A percentile compares a stretch with the other conserved stretches of the same genome.
Evolutionary conservation across 2,888 invertebrate genomes (phyloP).

Genomic region (Drosophila kambysellisi): DNA sequence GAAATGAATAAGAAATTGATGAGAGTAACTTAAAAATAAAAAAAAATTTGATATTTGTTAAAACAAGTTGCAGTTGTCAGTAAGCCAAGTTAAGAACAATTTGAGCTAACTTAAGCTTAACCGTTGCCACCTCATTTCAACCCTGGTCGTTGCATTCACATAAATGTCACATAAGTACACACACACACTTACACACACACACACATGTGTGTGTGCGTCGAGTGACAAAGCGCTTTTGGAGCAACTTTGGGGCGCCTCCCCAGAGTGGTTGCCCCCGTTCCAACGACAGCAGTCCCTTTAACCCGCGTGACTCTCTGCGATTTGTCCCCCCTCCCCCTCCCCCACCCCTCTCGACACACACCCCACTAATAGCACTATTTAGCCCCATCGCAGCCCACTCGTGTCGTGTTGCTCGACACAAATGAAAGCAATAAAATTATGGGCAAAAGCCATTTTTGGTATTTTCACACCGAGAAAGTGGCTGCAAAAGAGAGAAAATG

Average conservation of each 20-base stretch:
- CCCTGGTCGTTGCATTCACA: slow-evolving; percentile 23
- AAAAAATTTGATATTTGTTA: background rate
- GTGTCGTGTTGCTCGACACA: slow-evolving; percentile 13
- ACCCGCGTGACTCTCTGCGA: slow-evolving; percentile 21
- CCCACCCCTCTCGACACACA: background rate
- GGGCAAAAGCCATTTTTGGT: slow-evolving; percentile 73
- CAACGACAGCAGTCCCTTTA: slow-evolving; percentile 33
- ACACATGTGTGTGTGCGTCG: background rate
- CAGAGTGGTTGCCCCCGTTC: background rate
- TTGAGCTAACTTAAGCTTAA: background rate
- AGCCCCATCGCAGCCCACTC: background rate
- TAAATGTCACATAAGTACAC: background rate
- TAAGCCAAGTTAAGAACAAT: background rate
- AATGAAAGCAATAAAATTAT: slow-evolving; percentile 76
- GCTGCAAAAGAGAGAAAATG: slow-evolving; percentile 21
- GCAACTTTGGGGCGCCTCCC: slow-evolving; percentile 14
- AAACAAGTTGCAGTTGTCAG: background rate
- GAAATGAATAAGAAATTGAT: background rate
- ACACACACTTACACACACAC: background rate
- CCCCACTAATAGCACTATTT: slow-evolving; percentile 15
- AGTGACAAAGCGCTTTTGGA: slow-evolving; percentile 16
- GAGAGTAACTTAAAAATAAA: background rate
- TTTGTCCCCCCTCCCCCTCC: background rate
- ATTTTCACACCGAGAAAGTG: slow-evolving; percentile 64
- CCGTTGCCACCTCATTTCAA: slow-evolving; percentile 13